Percentiles rank a stretch among this genome's conserved stretches.
These are phyloP conservation scores for Trichechus manatus DNA, from an alignment of 2,113 vertebrate species.

Conservation along the genomic window DNA sequence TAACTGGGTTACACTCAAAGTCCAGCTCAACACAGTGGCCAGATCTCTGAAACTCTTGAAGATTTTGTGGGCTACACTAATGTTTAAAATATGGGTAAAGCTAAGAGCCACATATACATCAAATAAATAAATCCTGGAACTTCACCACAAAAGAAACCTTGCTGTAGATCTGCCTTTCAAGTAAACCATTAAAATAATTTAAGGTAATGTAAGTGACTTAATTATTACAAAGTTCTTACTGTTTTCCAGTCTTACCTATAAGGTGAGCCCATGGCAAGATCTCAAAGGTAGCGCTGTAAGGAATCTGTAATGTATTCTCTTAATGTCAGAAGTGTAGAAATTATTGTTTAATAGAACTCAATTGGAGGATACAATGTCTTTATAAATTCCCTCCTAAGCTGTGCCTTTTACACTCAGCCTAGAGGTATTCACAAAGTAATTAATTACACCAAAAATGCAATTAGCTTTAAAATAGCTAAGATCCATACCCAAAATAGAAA, in stretches of 20 bases:
- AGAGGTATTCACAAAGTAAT: conserved; percentile 54
- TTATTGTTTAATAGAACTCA: conserved; percentile 13
- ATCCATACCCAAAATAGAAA: conserved; percentile 49
- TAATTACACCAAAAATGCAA: conserved; percentile 53
- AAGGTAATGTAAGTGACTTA: neutral
- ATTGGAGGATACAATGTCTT: conserved; percentile 1
- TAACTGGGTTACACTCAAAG: conserved; percentile 63
- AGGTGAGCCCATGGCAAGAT: neutral
- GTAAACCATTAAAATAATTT: conserved; percentile 47
- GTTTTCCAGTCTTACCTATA: neutral
- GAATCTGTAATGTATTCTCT: neutral
- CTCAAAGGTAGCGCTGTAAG: neutral
- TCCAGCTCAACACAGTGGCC: conserved; percentile 54
- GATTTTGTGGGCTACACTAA: conserved; percentile 41
- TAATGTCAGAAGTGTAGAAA: neutral
- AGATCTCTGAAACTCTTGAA: conserved; percentile 65
- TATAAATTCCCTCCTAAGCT: conserved; percentile 50
- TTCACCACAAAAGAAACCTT: neutral
- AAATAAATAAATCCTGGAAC: conserved; percentile 8
- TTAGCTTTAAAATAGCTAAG: conserved; percentile 65
- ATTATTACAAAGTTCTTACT: conserved; percentile 38
- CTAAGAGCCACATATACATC: conserved; percentile 11
- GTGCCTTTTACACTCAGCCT: conserved; percentile 29
- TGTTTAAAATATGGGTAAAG: conserved; percentile 53
- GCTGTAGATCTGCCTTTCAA: neutral